Evolutionary conservation across 2,113 vertebrate genomes (phyloP), one percentile per base, ranked within the genome.

Genomic region (Cebus imitator): DNA sequence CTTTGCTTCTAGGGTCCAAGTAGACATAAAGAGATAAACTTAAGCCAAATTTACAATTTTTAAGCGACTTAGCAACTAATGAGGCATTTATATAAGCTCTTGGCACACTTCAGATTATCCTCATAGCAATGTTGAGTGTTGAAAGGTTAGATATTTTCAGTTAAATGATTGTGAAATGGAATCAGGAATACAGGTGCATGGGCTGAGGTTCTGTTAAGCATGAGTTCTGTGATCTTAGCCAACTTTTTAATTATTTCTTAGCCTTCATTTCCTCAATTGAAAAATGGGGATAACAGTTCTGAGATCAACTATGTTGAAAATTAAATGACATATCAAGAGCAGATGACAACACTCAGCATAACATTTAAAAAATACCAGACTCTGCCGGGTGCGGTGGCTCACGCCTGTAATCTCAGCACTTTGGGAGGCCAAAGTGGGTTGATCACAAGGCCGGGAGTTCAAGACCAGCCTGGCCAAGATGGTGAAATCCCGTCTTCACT

Each of bases 81-180:
- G 5, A 89, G 32, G 40, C 43, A 85, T 84, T 90, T 72, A 37
- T 79, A 43, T 92, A 79, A 92, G 17, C 8, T 80, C 43, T 85
- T 79, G 50, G 76, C 58, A 87, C 68, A 37, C 30, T 88, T 94
- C 27, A 91, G 75, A 94, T 94, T 84, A 70, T 83, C 27, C 17
- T 88, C 70, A 79, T 35, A 84, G 27, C 35, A 61, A 78, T 91
- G 13, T 40, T 83, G 40, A 30, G 6, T 43, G 20, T 52, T 96
- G 27, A 91, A 50, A 70, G 21, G 6, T 57, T 88, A 87, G 27
- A 55, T 1, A 32, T 78, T 92, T 96, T 94, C 61, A 89, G 84
- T 79, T 84, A 88, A 78, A 84, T 43, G 8, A 5, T 61, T 83
- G 70, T 61, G 92, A 88, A 91, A 66, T 82, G 40, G 50, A 83